Evolutionary conservation across 2,888 invertebrate species (phyloP).

Genomic region (Pseudoips prasinana): DNA sequence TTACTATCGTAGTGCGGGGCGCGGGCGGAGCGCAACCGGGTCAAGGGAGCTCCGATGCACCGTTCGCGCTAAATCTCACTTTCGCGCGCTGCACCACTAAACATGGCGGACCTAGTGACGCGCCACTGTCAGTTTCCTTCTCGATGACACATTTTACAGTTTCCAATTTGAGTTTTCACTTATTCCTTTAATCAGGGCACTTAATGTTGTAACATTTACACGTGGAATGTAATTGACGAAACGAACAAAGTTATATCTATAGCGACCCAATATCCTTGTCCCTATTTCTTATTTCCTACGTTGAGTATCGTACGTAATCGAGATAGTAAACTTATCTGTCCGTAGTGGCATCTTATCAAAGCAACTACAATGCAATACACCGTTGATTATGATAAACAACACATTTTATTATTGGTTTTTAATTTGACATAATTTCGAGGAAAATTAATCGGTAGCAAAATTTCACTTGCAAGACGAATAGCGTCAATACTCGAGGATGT

Average conservation of each 20-base stretch:
- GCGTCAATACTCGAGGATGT: too few relatives aligned
- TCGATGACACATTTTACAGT: constrained; percentile 58
- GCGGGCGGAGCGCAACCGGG: constrained; percentile 58
- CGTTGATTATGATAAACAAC: constrained; percentile 48
- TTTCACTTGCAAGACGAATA: too few relatives aligned
- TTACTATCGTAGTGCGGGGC: constrained; percentile 67
- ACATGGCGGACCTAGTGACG: constrained; percentile 70
- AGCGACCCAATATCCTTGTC: constrained; percentile 69
- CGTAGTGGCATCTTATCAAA: constrained; percentile 66
- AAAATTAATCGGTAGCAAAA: too few relatives aligned
- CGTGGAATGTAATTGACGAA: constrained; percentile 65
- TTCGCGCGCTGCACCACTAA: constrained; percentile 76
- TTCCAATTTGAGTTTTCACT: constrained; percentile 24
- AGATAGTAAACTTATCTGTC: constrained; percentile 65
- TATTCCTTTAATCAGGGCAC: constrained; percentile 32
- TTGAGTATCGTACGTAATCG: constrained; percentile 62
- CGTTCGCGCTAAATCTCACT: constrained; percentile 81
- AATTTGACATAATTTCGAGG: constrained; percentile 48
- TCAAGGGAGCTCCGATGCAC: constrained; percentile 80
- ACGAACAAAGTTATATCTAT: constrained; percentile 63
- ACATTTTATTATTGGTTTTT: constrained; percentile 52
- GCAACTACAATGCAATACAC: constrained; percentile 62
- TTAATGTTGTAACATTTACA: constrained; percentile 51
- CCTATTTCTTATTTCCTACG: constrained; percentile 76
- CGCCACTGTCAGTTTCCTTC: constrained; percentile 50